Base-by-base conservation (phyloP, 2,113 vertebrate genomes). In the Galemys pyrenaicus region DNA sequence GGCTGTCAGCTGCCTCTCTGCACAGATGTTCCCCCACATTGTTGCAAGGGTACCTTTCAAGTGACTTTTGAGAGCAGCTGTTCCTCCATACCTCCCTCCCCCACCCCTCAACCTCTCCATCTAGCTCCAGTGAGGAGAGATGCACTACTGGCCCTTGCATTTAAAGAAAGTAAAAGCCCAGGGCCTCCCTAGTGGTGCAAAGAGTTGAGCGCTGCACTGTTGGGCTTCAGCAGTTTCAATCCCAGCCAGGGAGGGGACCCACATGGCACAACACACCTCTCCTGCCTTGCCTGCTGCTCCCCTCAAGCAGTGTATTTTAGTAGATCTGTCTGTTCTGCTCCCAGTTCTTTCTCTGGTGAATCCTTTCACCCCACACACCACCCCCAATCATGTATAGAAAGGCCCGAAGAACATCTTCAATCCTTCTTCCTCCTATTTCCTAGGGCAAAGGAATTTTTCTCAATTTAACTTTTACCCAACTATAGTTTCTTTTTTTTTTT, bases 41-140 rank as follows among this genome's bases (percentile, higher is more conserved):
- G 58, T 24, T 75, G 73, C 71, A 9, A 68, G 79, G 85, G 51
- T 67, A 39, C 71, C 74, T 98, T 92, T 80, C 54, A 73, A 86
- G 54, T 46, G 64, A 10, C 19, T 49, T 77, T 35, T 49, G 54
- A 79, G 46, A 94, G 56, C 68, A 94, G 79, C 60, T 93, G 60
- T 65, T 67, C 44, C 24, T 41, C 58, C 8, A 11, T 20, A n/a
- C 54, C 22, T 83, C 71, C 81, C 68, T 22, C 15, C 12, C 56
- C 58, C n/a, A n/a, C 30, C 58, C 49, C 49, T 84, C 86, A 70
- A 11, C 0, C 32, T 86, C 49, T 35, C 39, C 26, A 3, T 74
- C 46, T 15, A 56, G 56, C 46, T 39, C n/a, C 30, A 62, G 2
- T 37, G 39, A 62, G 71, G 68, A 83, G 30, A 70, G 22, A 54